Evolutionary conservation across 2,797 vertebrate genomes (phyloP), one percentile per base, ranked within the genome.

Genomic region (Ispidina lecontei): DNA sequence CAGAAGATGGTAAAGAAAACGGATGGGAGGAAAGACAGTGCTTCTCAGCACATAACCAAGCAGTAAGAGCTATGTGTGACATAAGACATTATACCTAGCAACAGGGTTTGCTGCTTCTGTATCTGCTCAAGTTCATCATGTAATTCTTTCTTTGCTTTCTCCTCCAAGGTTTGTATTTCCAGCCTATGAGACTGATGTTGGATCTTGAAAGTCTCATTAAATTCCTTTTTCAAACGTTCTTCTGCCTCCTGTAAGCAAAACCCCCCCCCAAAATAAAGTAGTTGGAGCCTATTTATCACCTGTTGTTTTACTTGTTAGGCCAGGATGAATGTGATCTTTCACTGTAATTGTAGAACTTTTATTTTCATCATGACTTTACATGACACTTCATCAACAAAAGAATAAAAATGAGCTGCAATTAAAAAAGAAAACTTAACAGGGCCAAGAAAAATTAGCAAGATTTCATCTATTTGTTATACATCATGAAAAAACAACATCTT

Each of bases 161-260:
- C 98, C 97, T 99, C 98, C 89, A 98, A 64, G 23, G 97, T 96
- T 95, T 98, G 98, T 84, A 99, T 97, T 91, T 98, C 98, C 93
- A 98, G 95, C 67, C 90, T 94, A 77, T 98, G 98, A 39, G 95
- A 97, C 91, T 98, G 98, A 83, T 95, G 98, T 85, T 98, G 98
- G 14, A 96, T 92, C 90, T 97, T 97, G 51, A 97, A 87, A 78
- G 93, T 90, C 76, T 97, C 97, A 35, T 88, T 91, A 60, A 96
- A 96, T 86, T 98, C 96, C 63, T 97, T 97, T 97, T 98, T 98
- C 92, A 95, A 85, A 64, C 96, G 97, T 41, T 98, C 98, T 91
- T 98, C 98, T 89, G 97, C 60, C 88, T 97, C 97, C 98, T 98
- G 95, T 72, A 92, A 89, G 63, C n/a, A 95, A 89, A 89, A 44